Conservation (phyloP, 2,888 invertebrate species). For the Orchesella flavescens region DNA sequence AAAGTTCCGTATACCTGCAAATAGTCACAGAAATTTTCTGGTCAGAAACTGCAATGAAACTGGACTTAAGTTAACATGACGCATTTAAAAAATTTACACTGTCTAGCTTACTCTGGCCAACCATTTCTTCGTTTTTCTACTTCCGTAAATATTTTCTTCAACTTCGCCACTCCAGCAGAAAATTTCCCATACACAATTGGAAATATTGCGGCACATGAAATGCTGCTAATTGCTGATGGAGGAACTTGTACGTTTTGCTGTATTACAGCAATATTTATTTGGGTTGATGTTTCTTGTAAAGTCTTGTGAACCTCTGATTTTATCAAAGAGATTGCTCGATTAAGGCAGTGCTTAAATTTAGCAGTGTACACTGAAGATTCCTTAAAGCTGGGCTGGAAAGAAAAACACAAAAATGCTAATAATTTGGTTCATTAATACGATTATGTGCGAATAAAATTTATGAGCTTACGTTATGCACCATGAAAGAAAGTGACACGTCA, state of each 20-base stretch:
- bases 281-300: slow-evolving; percentile 86
- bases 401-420: slow-evolving; percentile 67
- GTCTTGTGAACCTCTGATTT: slow-evolving; percentile 85
- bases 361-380: slow-evolving; percentile 88
- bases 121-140: slow-evolving; percentile 85
- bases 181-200: slow-evolving; percentile 93
- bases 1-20: slow-evolving; percentile 80
- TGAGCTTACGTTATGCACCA: slow-evolving; percentile 84
- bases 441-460: not conserved
- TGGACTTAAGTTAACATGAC: too few species aligned
- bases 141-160: slow-evolving; percentile 86
- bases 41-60: too few species aligned
- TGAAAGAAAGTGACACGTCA: slow-evolving; percentile 89
- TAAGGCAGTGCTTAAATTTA: slow-evolving; percentile 88
- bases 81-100: not conserved
- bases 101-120: slow-evolving; percentile 81
- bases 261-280: slow-evolving; percentile 77
- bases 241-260: slow-evolving; percentile 70
- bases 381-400: slow-evolving; percentile 84
- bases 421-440: not conserved
- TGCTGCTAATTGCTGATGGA: slow-evolving; percentile 79
- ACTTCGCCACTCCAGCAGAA: slow-evolving; percentile 90
- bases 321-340: slow-evolving; percentile 85
- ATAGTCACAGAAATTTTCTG: not conserved
- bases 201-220: slow-evolving; percentile 77